phyloP scores from a whole-genome alignment of 1,140 invertebrate genomes.

The Drosophila sturtevanti region DNA sequence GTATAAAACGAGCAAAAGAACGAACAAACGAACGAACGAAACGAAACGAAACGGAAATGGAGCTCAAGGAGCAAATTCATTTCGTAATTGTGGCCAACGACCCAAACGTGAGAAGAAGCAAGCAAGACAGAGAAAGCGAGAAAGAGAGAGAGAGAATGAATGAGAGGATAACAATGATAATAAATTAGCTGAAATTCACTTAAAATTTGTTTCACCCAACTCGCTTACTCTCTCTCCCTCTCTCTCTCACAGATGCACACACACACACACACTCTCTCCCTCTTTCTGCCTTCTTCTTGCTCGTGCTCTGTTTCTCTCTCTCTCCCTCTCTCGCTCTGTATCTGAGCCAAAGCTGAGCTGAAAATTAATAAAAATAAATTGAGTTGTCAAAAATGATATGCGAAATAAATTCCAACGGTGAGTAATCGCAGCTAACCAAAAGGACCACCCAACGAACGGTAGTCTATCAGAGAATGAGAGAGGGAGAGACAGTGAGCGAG shows the following conservation, averaged over 20 bases:
- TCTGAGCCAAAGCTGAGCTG: conserved; percentile 52
- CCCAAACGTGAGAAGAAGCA: conserved; percentile 35
- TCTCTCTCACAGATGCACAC: neutral
- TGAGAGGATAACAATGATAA: conserved; percentile 78
- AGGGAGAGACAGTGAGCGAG: neutral
- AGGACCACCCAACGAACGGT: neutral
- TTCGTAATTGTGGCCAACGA: conserved; percentile 79
- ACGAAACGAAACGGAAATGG: conserved; percentile 4
- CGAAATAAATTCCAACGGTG: conserved; percentile 82
- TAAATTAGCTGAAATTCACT: conserved; percentile 83
- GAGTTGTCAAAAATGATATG: conserved; percentile 83
- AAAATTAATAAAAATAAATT: conserved; percentile 83
- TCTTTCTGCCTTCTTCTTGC: neutral
- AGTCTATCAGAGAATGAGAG: too few relatives aligned
- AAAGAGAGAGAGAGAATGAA: conserved; percentile 15
- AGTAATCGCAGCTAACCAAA: conserved; percentile 67
- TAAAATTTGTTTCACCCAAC: conserved; percentile 46
- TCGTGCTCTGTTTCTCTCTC: neutral
- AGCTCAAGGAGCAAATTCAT: conserved; percentile 66
- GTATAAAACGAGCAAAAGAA: neutral
- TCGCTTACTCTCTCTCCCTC: neutral
- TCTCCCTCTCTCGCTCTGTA: neutral
- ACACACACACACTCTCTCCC: neutral
- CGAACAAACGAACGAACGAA: neutral
- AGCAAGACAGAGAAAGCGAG: neutral